Percentiles rank a stretch among this genome's conserved stretches.
Evolutionary conservation across 2,797 vertebrate species (phyloP).

Genomic region (Ptychobarbus kaznakovi): DNA sequence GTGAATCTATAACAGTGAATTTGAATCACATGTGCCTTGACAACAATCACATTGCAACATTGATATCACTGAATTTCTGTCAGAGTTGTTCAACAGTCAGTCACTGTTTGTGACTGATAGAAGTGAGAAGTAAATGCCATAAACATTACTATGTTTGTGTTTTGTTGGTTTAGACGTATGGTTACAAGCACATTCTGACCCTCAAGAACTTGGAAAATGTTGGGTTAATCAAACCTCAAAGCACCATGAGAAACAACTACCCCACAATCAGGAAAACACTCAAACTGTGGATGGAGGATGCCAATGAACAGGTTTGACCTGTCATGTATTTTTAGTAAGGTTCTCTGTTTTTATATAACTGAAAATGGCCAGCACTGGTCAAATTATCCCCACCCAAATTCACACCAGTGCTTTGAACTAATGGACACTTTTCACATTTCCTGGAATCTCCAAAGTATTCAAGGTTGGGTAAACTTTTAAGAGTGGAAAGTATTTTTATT

Average conservation of each 20-base stretch:
- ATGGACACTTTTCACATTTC: background rate
- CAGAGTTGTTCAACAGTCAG: background rate
- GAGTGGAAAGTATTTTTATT: background rate
- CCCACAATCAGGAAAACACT: slow-evolving; percentile 96
- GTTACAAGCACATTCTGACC: slow-evolving; percentile 94
- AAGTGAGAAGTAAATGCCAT: background rate
- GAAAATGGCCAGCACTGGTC: background rate
- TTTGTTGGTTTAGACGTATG: slow-evolving; percentile 85
- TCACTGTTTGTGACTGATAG: background rate
- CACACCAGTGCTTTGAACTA: background rate
- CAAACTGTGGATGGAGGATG: slow-evolving; percentile 98
- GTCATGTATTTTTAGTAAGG: background rate
- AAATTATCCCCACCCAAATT: background rate
- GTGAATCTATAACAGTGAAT: background rate
- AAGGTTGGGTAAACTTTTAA: background rate
- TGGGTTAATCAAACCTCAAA: slow-evolving; percentile 88
- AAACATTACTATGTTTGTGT: background rate
- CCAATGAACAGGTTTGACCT: slow-evolving; percentile 89
- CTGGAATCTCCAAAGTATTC: background rate
- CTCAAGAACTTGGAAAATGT: slow-evolving; percentile 93
- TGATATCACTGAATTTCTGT: background rate
- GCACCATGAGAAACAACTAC: slow-evolving; percentile 89
- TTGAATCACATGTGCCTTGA: background rate
- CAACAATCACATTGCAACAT: too few relatives aligned
- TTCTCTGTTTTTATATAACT: background rate